Evolutionary conservation across 2,888 invertebrate genomes (phyloP), one percentile per base, ranked within the genome.

Genomic region (Drosophila fulvimacula): DNA sequence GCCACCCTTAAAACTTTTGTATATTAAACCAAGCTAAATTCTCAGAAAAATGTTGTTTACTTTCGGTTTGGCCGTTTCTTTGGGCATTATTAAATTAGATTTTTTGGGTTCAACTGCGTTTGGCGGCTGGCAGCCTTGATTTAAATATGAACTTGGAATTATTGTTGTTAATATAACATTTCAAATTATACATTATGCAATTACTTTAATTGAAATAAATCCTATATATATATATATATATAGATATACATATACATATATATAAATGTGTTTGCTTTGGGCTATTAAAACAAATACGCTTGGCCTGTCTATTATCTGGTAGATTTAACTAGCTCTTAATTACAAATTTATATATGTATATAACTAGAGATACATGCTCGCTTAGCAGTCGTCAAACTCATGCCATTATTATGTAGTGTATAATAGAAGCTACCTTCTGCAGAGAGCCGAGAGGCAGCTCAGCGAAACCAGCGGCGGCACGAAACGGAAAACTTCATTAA

Each of bases 401-500:
- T 41, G 9, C 21, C 15, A 51, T 49, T 58, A 32, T 39, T 65
- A 24, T 65, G 48, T 49, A 75, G 74, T 56, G 74, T 62, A 75
- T 62, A 46, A 39, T 63, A 21, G 38, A 19, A 65, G 61, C 53
- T 64, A 56, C 36, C 57, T 61, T 61, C 17, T 19, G 15, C 10
- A 15, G 15, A 21, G 46, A 60, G 48, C 38, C 39, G 24, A 65
- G 60, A 34, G 38, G 17, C 24, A 57, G 61, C 62, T 46, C 46
- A 62, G 72, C 58, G 52, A 68, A 75, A 81, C 73, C 69, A 76
- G 74, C 69, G 63, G 76, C 75, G 72, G 68, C 78, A 82, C 65
- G 70, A 78, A 85, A 78, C 82, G 82, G 82, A 83, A 83, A 83
- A 83, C 82, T 83, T 83, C 86, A 83, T 83, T 83, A 85, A 85